These are phyloP conservation scores for Mystacides longicornis DNA, from an alignment of 2,888 invertebrate species.

Conservation along the genomic window DNA sequence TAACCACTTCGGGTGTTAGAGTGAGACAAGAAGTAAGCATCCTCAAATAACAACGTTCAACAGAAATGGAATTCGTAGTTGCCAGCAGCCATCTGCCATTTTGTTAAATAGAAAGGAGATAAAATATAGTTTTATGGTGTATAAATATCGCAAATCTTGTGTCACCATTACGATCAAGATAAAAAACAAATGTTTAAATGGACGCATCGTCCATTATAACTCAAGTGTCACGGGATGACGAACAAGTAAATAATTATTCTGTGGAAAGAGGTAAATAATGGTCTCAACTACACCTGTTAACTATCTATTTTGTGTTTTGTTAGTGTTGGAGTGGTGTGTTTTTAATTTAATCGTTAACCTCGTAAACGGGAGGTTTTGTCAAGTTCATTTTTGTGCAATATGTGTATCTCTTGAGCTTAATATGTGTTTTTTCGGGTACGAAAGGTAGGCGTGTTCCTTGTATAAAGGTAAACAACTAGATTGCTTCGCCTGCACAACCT, in stretches of 20 bases:
- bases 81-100: conserved; percentile 47
- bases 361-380: neutral
- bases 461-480: conserved; percentile 22
- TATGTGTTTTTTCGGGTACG: conserved; percentile 13
- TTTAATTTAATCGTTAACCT: neutral
- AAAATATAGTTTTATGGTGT: conserved; percentile 53
- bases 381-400: neutral
- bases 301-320: conserved; percentile 18
- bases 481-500: conserved; percentile 21
- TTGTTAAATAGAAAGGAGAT: conserved; percentile 52
- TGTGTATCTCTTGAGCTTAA: neutral
- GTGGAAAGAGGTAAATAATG: conserved; percentile 79
- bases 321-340: neutral
- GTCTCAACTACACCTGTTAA: conserved; percentile 22
- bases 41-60: conserved; percentile 7
- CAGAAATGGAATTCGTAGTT: conserved; percentile 36
- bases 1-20: neutral
- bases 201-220: conserved; percentile 99
- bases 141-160: conserved; percentile 45
- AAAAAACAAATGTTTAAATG: conserved; percentile 62
- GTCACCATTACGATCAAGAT: conserved; percentile 48
- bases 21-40: neutral
- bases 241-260: conserved; percentile 86
- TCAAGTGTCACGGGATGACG: conserved; percentile 97
- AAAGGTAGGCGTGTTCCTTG: conserved; percentile 23